A percentile compares a stretch with the other conserved stretches of the same genome.
Conservation (phyloP, 2,797 vertebrate genomes). For the Echiichthys vipera region DNA sequence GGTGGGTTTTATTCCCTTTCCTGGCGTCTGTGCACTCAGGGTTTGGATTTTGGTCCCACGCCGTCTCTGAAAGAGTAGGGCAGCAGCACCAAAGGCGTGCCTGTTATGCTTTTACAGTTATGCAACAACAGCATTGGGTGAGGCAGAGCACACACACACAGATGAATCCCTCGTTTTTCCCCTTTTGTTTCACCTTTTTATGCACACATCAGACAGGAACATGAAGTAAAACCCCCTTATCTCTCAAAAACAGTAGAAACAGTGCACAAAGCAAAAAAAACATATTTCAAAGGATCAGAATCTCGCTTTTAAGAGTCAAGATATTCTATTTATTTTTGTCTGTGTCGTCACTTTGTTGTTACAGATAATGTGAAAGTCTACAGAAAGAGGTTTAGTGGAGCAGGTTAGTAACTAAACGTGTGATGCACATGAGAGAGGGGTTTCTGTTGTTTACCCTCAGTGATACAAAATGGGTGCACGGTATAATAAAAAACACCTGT, state of each 20-base stretch:
- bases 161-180: constrained; percentile 15
- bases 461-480: too few species aligned
- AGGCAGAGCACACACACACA: constrained; percentile 31
- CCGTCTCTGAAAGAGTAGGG: constrained; percentile 20
- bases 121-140: constrained; percentile 46
- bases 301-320: not conserved
- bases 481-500: too few species aligned
- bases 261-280: not conserved
- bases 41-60: constrained; percentile 6
- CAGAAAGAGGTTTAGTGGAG: not conserved
- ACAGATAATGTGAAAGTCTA: not conserved
- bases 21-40: not conserved
- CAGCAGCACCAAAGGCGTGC: constrained; percentile 21
- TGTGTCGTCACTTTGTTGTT: not conserved
- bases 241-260: not conserved
- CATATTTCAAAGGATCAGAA: not conserved
- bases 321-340: not conserved
- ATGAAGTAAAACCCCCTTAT: not conserved
- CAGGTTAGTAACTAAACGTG: not conserved
- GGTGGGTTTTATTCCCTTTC: constrained; percentile 26
- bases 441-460: too few species aligned
- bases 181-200: not conserved
- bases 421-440: not conserved
- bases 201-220: not conserved
- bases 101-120: constrained; percentile 54